Evolutionary conservation across 2,888 invertebrate genomes (phyloP), one percentile per base, ranked within the genome.

Genomic region (Lypha dubia): DNA sequence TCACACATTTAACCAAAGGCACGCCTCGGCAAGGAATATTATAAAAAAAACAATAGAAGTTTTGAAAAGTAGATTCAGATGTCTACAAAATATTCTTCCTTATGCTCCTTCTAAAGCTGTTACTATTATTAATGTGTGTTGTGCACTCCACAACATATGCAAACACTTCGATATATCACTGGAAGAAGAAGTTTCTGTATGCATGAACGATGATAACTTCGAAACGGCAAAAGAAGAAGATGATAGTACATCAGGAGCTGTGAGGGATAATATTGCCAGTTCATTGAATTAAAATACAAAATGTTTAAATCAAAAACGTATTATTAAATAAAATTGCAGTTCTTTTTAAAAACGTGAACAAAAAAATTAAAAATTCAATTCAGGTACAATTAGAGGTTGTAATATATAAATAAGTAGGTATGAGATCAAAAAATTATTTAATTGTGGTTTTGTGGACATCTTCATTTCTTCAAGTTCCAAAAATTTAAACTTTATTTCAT

Each of bases 41-140:
- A 24, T 67, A 35, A 51, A 67, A 67, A 67, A 51, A 15, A 67
- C 49, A 32, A 67, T 67, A 63, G 63, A 44, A 4, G 63, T 63
- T 63, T n/a, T 63, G 24, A 63, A 63, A 63, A 44, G 63, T 44
- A 6, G 63, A 1, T 63, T 63, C 13, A 63, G 63, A 63, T 63
- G 65, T 32, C 49, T 67, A 32, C 65, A 67, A 67, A 49, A 5
- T 32, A 6, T 67, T 67, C 49, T 67, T 7, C 1, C 17, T n/a
- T 32, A 58, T 8, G 11, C 13, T 32, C n/a, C 58, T 58, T 58
- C 32, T 58, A 58, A 44, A 44, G n/a, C 4, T 1, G 13, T 24
- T 32, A 17, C 62, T 38, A 62, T 41, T 20, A 6, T 62, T 5
- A 62, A 62, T 62, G 38, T 62, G 38, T 62, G 41, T 13, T 62